These are phyloP conservation scores for Congeria kusceri DNA, from an alignment of 2,888 invertebrate genomes.

Conservation along the genomic window DNA sequence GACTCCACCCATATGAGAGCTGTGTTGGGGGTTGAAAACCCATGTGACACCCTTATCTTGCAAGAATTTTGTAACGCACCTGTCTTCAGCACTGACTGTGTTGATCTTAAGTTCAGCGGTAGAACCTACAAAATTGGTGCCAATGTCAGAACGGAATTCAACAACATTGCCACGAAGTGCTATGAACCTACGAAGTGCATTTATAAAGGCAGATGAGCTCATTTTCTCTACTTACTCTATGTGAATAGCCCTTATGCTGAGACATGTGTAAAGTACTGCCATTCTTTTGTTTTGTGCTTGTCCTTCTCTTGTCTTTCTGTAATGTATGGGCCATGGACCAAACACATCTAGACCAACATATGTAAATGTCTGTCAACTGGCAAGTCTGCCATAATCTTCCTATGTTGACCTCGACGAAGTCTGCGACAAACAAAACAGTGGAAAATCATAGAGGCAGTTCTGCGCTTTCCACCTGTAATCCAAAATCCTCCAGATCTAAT, in stretches of 20 bases:
- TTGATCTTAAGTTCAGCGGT: constrained; percentile 3
- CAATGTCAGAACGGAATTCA: constrained; percentile 44
- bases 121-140: constrained; percentile 51
- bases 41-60: constrained; percentile 14
- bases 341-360: constrained; percentile 50
- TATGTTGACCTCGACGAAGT: constrained; percentile 18
- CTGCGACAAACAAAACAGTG: constrained; percentile 31
- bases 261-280: constrained; percentile 50
- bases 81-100: constrained; percentile 22
- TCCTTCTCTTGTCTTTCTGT: constrained; percentile 34
- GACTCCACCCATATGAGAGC: constrained; percentile 59
- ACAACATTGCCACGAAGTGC: constrained; percentile 22
- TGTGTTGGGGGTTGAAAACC: constrained; percentile 52
- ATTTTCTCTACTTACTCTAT: constrained; percentile 51
- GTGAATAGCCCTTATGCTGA: constrained; percentile 44
- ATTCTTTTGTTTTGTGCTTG: constrained; percentile 43
- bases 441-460: constrained; percentile 4
- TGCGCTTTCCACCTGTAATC: neutral
- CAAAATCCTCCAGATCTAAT: constrained; percentile 15
- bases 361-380: constrained; percentile 47
- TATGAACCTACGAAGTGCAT: constrained; percentile 29
- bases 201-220: constrained; percentile 34
- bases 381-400: constrained; percentile 43
- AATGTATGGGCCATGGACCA: constrained; percentile 42
- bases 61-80: constrained; percentile 9